Base-by-base conservation (phyloP, 1,140 invertebrate species). In the Bombus impatiens region DNA sequence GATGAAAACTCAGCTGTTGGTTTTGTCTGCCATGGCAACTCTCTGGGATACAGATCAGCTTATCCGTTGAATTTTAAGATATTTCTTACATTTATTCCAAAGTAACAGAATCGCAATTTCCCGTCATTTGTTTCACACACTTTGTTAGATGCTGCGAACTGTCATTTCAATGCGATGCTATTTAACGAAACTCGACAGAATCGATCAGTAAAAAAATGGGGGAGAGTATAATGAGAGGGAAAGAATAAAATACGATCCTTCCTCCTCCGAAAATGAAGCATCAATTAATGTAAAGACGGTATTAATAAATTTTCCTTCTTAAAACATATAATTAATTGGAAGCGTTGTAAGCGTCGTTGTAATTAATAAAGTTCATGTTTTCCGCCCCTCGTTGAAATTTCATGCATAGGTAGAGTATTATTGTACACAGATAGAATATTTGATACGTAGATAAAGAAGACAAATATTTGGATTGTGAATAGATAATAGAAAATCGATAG, bases 1-100 rank as follows among this genome's bases (percentile, higher is more conserved):
- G 76, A n/a, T 57, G 40, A 18, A 75, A 78, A 87, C 44, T 25
- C 67, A 76, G 68, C 12, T 71, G 65, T 81, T 22, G 15, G 1
- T 80, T 72, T 77, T 44, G 71, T 81, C 32, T 37, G n/a, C 42
- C 59, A 22, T 2, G 4, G 35, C 15, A 3, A 18, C 6, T 62
- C 22, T 59, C 2, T 22, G 25, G 65, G 37, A 71, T 22, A 35
- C 18, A 28, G 65, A 65, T 62, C 10, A 65, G 40, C 59, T 76
- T 62, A 12, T n/a, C 9, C 44, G 32, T 40, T 22, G 8, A 72
- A 53, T 53, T 53, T 53, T 6, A 53, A 53, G 18, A 53, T 53
- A 22, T 53, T 53, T 67, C 65, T 32, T 15, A n/a, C 3, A n/a
- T 13, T 2, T 8, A 35, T n/a, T 67, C n/a, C 62, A 15, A 32